These are phyloP conservation scores for Acronicta psi DNA, from an alignment of 2,888 invertebrate species.

Conservation along the genomic window DNA sequence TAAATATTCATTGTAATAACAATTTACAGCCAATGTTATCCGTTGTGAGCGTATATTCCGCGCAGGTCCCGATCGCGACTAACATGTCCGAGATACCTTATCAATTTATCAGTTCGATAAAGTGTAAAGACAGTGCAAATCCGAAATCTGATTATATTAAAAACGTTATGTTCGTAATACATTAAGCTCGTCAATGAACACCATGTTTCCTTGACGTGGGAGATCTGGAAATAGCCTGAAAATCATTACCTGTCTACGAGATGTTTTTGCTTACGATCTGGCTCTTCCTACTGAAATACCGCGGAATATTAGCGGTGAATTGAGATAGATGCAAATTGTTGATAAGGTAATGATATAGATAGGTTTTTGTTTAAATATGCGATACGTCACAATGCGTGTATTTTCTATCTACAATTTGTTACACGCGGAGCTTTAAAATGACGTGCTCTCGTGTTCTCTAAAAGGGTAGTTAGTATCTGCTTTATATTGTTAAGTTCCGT, in stretches of 20 bases:
- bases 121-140: constrained; percentile 30
- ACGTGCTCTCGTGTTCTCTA: too few species aligned
- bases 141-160: constrained; percentile 33
- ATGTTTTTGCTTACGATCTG: constrained; percentile 6
- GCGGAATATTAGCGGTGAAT: background rate
- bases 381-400: background rate
- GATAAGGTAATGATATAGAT: background rate
- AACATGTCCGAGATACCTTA: constrained; percentile 60
- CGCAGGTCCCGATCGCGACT: constrained; percentile 41
- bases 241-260: background rate
- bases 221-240: constrained; percentile 30
- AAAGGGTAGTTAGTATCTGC: too few species aligned
- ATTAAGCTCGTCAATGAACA: constrained; percentile 18
- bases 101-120: constrained; percentile 64
- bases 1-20: constrained; percentile 29
- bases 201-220: constrained; percentile 13
- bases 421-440: background rate
- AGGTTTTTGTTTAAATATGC: too few species aligned
- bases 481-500: too few species aligned
- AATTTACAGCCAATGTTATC: constrained; percentile 17
- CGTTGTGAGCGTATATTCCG: constrained; percentile 31
- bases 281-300: constrained; percentile 9
- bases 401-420: background rate
- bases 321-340: background rate
- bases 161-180: constrained; percentile 20